Conservation (phyloP, 2,113 vertebrate species). For the Leptobrachium ailaonicum region DNA sequence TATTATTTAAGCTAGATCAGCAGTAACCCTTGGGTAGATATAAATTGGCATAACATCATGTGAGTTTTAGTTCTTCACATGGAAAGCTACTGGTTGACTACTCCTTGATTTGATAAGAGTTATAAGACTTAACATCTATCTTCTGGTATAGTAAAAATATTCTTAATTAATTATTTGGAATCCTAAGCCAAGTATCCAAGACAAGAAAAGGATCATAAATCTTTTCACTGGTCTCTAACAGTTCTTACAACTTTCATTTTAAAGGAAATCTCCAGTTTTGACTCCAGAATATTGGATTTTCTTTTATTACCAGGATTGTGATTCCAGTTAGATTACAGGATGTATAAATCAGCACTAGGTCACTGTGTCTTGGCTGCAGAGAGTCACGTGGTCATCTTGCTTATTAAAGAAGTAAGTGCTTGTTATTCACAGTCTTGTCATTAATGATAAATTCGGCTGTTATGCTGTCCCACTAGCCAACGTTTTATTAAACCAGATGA, state of each 20-base stretch:
- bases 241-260: not conserved
- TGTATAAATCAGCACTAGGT: conserved; percentile 6
- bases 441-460: not conserved
- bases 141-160: too few species aligned
- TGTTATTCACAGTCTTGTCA: too few species aligned
- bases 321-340: not conserved
- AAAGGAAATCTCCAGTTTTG: not conserved
- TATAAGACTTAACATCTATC: too few species aligned
- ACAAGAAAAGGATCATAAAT: not conserved
- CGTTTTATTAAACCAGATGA: not conserved
- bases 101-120: too few species aligned
- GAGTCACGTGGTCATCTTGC: not conserved
- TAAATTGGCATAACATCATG: too few species aligned
- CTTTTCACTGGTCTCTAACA: not conserved
- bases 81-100: too few species aligned
- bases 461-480: not conserved
- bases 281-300: not conserved
- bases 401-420: not conserved
- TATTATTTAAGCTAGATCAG: too few species aligned
- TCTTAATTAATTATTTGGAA: too few species aligned
- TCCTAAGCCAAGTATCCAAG: not conserved
- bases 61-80: too few species aligned
- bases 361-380: not conserved
- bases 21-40: too few species aligned
- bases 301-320: not conserved